Evolutionary conservation across 2,888 invertebrate species (phyloP), one percentile per base, ranked within the genome.

Genomic region (Ichneumoninae sp.): DNA sequence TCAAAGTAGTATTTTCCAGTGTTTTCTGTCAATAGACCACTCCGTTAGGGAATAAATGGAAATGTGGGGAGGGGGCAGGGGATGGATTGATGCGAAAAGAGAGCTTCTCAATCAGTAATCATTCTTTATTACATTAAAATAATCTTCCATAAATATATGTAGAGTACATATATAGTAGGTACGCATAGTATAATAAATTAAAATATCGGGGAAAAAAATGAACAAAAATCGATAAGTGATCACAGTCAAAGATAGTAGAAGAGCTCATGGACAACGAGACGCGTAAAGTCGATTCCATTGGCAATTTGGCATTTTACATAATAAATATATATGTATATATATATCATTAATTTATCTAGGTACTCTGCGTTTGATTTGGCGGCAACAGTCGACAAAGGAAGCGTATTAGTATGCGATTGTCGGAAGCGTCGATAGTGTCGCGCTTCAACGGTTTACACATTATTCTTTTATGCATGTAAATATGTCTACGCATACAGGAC

Each of bases 201-300:
- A 72, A 60, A 70, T 50, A 65, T 50, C 30, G 33, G 19, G 19
- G 7, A 69, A 77, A 68, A 60, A 66, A 69, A 8, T 19, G 8
- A 33, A 44, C 65, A 65, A 65, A 75, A 76, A 68, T 44, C 40
- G 40, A 76, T 68, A 66, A 71, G n/a, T 76, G 54, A 78, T 82
- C 82, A 82, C 82, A 82, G 82, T 77, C 82, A 78, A 82, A 72
- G 60, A 78, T 82, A 77, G 77, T 82, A 82, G 44, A 33, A 65
- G 52, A 65, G 66, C 50, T 52, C 66, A 16, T 5, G 71, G 69
- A 70, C 8, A 40, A 54, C 71, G 69, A 52, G 30, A 36, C 65
- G n/a, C 30, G 52, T 26, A 30, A 30, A n/a, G 30, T 70, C 26
- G 54, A 54, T 52, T 30, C 52, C 33, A 30, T 60, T 60, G 26